Evolutionary conservation across 1,140 invertebrate species (phyloP).

Genomic region (Paraescarpia echinospica): DNA sequence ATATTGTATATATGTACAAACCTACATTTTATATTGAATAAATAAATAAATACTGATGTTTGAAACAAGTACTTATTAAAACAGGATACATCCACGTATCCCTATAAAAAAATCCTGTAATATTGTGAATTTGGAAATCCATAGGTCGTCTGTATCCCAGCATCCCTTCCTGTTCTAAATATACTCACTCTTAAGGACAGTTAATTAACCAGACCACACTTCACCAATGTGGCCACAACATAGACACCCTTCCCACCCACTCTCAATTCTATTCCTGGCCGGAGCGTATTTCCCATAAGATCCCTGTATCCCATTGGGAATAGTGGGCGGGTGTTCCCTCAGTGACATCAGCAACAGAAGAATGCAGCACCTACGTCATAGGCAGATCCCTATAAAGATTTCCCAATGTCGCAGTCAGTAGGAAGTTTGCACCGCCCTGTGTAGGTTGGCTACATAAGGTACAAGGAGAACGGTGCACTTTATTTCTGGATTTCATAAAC

Average conservation of each 20-base stretch:
- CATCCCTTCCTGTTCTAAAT: neutral
- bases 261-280: neutral
- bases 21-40: too few species aligned
- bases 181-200: neutral
- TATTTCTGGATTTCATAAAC: neutral
- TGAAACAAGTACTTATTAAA: too few species aligned
- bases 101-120: too few species aligned
- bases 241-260: neutral
- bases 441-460: neutral
- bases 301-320: neutral
- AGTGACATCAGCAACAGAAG: neutral
- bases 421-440: neutral
- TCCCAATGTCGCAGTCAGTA: neutral
- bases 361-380: neutral
- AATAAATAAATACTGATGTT: too few species aligned
- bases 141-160: too few species aligned
- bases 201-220: neutral
- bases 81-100: too few species aligned
- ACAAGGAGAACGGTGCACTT: neutral
- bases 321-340: neutral
- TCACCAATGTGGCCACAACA: neutral
- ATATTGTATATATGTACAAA: too few species aligned
- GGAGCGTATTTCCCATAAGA: neutral
- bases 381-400: neutral
- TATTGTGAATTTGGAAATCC: too few species aligned